Base-by-base conservation (phyloP, 2,888 invertebrate species). In the Mesorhabditis spiculigera region DNA sequence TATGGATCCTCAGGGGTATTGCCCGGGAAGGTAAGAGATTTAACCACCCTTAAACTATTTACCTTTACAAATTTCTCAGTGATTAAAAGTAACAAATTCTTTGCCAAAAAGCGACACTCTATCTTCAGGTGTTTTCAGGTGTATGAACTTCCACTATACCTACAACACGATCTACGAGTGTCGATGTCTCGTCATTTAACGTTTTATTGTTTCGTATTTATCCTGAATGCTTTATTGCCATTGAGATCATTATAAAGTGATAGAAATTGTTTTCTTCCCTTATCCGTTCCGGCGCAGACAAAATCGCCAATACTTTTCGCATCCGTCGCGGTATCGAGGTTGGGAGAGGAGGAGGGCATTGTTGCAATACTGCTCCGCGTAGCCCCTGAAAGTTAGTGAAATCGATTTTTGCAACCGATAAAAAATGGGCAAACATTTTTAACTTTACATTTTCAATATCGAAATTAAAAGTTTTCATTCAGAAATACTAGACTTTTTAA, bases 81-180 rank as follows among this genome's bases (percentile, higher is more conserved):
- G 28, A 28, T 28, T 28, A 28, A 28, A 28, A 28, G 3, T 28
- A 28, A 28, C 10, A 50, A 50, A 13, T 13, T 50, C 10, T 50
- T 50, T 13, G 58, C n/a, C 10, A 10, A 50, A 50, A n/a, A 50
- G 3, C n/a, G 1, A 50, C n/a, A n/a, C 58, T 13, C 58, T 2
- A 50, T 50, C 0, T 50, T 10, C n/a, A 50, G 72, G n/a, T 50
- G 0, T 50, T 50, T 50, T 50, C 43, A 71, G 72, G 66, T 82
- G 82, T 64, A 79, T 82, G 78, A 82, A 82, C 70, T 82, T 82
- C 71, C 80, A 77, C 50, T 82, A 82, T 69, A 80, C 78, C 41
- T 80, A 77, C 73, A 82, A 82, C 71, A 73, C 75, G 4, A 68
- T 80, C 8, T 82, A 82, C 69, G 82, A 82, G 63, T 82, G 82